These are phyloP conservation scores for Drosophila grimshawi DNA, from an alignment of 1,140 invertebrate genomes.

Conservation along the genomic window DNA sequence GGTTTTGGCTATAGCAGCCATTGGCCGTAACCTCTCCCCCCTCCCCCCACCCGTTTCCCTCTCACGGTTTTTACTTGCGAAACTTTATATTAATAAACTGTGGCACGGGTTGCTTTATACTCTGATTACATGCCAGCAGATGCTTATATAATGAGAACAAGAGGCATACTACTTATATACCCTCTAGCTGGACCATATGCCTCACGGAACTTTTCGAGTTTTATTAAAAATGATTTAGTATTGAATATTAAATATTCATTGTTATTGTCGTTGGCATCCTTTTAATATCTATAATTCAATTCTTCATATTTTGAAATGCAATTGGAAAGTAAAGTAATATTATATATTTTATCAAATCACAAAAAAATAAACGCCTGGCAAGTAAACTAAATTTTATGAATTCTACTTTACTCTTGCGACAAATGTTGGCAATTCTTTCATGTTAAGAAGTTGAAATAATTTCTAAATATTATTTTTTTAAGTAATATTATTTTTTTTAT, in stretches of 20 bases:
- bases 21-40: constrained; percentile 1
- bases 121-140: constrained; percentile 46
- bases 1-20: constrained; percentile 1
- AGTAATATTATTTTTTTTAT: too few relatives aligned
- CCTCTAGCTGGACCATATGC: not conserved
- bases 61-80: constrained; percentile 19
- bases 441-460: too few relatives aligned
- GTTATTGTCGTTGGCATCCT: not conserved
- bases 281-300: not conserved
- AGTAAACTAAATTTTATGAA: too few relatives aligned
- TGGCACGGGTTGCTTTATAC: constrained; percentile 38
- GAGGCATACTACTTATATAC: constrained; percentile 11
- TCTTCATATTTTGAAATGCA: not conserved
- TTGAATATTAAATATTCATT: not conserved
- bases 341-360: too few relatives aligned
- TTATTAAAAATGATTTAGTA: not conserved
- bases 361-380: too few relatives aligned
- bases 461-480: too few relatives aligned
- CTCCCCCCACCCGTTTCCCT: not conserved
- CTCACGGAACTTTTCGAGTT: too few relatives aligned
- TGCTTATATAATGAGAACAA: constrained; percentile 3
- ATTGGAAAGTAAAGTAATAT: too few relatives aligned
- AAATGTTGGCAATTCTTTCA: too few relatives aligned
- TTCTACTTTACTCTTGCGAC: too few relatives aligned
- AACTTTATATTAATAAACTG: constrained; percentile 78